Evolutionary conservation across 2,797 vertebrate species (phyloP).

Genomic region (Gymnothorax javanicus): DNA sequence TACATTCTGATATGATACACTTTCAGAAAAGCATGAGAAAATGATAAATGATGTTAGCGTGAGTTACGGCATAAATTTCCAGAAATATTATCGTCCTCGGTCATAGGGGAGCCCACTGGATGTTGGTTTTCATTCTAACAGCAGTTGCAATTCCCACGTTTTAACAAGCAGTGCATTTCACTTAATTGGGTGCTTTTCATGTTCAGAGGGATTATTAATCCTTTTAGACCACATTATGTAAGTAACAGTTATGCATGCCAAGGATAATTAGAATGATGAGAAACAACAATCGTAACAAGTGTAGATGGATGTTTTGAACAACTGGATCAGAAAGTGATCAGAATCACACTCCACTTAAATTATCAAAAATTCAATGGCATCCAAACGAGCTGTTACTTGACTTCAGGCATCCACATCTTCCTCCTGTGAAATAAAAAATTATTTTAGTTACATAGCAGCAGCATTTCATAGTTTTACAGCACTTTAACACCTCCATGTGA

Average conservation of each 20-base stretch:
- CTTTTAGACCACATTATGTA: not conserved
- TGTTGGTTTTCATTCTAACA: not conserved
- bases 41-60: not conserved
- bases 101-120: too few species aligned
- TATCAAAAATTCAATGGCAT: not conserved
- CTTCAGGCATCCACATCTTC: constrained; percentile 13
- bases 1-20: not conserved
- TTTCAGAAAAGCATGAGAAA: not conserved
- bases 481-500: not conserved
- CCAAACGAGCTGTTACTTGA: not conserved
- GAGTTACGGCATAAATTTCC: not conserved
- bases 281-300: too few species aligned
- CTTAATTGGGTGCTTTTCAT: not conserved
- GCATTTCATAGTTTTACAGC: not conserved
- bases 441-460: not conserved
- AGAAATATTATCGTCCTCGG: too few species aligned
- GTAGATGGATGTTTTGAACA: too few species aligned
- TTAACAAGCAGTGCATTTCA: not conserved
- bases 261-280: too few species aligned
- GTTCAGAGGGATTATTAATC: not conserved
- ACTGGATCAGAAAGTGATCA: too few species aligned
- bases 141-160: not conserved
- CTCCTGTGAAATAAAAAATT: constrained; percentile 2
- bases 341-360: not conserved
- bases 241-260: not conserved